Evolutionary conservation across 2,113 vertebrate species (phyloP), one percentile per base, ranked within the genome.

Genomic region (Glaucidium brasilianum): DNA sequence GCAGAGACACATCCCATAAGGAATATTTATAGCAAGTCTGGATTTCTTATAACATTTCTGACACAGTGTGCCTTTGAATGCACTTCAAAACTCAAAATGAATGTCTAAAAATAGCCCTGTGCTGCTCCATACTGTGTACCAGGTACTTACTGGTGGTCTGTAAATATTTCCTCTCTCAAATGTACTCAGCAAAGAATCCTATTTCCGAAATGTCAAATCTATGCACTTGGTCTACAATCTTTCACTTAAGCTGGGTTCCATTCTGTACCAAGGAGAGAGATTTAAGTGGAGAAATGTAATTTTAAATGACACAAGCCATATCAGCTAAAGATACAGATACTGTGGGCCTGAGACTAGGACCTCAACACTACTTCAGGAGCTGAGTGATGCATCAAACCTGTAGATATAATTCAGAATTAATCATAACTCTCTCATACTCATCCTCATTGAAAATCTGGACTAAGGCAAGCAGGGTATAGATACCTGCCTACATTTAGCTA

Each of bases 21-120:
- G 63, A 90, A 56, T 91, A 91, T 82, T 94, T 87, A 50, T 50
- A 92, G 34, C 27, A 81, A 94, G 52, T 64, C 73, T 84, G 68
- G 43, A 52, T 94, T 95, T 92, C 77, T 85, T 79, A 11, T 19
- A 82, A 85, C 17, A 26, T 17, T 94, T 90, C 73, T 2, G 21
- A 88, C 64, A 78, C 35, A 66, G 8, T 50, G 11, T 75, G 71
- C 55, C 58, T 82, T 80, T 63, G 25, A 74, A n/a, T 55, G 41
- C 34, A 39, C 84, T 91, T 91, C 60, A 41, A 50, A 85, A 67
- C 50, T 81, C 45, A 71, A 18, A 73, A 41, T 10, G 5, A 64
- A 23, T 55, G 12, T 34, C 41, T 77, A 29, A 90, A 88, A 88
- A 47, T 12, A 89, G 25, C 32, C 34, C 13, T 55, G 19, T 74